Percentiles rank a stretch among this genome's conserved stretches.
Conservation (phyloP, 2,888 invertebrate genomes). For the Baccha elongata region DNA sequence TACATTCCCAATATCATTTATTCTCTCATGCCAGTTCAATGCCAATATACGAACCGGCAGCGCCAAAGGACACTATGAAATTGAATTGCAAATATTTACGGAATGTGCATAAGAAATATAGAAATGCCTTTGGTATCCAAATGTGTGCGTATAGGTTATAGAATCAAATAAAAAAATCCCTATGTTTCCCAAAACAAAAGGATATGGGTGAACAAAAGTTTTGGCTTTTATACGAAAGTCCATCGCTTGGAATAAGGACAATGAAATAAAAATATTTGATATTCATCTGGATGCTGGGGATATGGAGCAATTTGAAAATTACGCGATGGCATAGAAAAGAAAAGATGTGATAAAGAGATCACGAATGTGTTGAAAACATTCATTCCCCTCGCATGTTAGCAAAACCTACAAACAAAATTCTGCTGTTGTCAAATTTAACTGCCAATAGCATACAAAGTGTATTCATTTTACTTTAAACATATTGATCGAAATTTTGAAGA, state of each 20-base stretch:
- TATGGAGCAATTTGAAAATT: slow-evolving; percentile 22
- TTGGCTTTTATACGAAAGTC: slow-evolving; percentile 18
- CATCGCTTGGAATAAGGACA: slow-evolving; percentile 13
- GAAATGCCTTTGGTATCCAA: slow-evolving; percentile 25
- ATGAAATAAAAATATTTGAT: slow-evolving; percentile 44
- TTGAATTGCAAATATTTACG: slow-evolving; percentile 60
- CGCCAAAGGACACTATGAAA: slow-evolving; percentile 53
- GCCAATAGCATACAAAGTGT: too few species aligned
- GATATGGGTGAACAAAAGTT: slow-evolving; percentile 36
- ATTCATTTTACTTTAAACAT: too few species aligned
- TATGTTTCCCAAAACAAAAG: slow-evolving; percentile 15
- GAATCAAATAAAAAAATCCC: slow-evolving; percentile 29
- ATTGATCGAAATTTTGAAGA: too few species aligned
- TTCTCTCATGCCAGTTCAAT: slow-evolving; percentile 18
- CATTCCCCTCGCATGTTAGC: too few species aligned
- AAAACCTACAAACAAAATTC: too few species aligned
- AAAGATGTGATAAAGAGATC: slow-evolving; percentile 8
- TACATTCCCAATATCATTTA: slow-evolving; percentile 39
- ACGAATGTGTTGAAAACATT: slow-evolving; percentile 5
- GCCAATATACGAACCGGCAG: background rate
- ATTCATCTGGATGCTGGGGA: slow-evolving; percentile 23
- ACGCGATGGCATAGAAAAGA: background rate
- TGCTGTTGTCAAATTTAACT: too few species aligned
- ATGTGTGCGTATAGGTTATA: slow-evolving; percentile 18
- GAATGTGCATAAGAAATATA: slow-evolving; percentile 56